These are phyloP conservation scores for Trichoplusia ni DNA, from an alignment of 1,140 invertebrate species.

Conservation along the genomic window DNA sequence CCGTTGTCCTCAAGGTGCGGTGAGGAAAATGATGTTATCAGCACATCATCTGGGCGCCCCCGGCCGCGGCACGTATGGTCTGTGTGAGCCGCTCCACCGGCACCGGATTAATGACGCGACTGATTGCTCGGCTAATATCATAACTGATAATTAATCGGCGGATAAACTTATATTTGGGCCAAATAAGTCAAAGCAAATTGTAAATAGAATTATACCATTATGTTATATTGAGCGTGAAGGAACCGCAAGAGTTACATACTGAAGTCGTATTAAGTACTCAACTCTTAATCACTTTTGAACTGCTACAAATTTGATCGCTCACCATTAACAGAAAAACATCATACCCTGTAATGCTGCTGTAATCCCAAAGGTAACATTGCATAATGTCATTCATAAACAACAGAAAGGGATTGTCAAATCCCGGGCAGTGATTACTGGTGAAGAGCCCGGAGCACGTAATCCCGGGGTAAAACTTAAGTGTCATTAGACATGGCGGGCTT, in stretches of 20 bases:
- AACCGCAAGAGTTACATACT: no score
- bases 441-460: conserved; percentile 1
- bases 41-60: neutral
- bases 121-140: neutral
- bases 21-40: neutral
- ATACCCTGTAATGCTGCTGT: neutral
- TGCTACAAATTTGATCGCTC: neutral
- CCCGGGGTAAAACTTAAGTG: conserved; percentile 21
- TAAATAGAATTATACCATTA: no score
- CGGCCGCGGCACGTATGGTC: neutral
- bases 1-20: no score
- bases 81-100: neutral
- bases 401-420: neutral
- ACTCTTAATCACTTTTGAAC: neutral
- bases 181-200: no score
- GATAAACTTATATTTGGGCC: no score
- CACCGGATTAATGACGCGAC: conserved; percentile 8
- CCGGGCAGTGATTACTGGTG: neutral
- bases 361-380: conserved; percentile 21
- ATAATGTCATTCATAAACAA: conserved; percentile 2
- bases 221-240: no score
- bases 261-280: no score
- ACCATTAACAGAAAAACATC: conserved; percentile 4
- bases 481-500: conserved; percentile 49
- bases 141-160: neutral